These are phyloP conservation scores for Vulpes vulpes DNA, from an alignment of 2,113 vertebrate genomes.

Conservation along the genomic window DNA sequence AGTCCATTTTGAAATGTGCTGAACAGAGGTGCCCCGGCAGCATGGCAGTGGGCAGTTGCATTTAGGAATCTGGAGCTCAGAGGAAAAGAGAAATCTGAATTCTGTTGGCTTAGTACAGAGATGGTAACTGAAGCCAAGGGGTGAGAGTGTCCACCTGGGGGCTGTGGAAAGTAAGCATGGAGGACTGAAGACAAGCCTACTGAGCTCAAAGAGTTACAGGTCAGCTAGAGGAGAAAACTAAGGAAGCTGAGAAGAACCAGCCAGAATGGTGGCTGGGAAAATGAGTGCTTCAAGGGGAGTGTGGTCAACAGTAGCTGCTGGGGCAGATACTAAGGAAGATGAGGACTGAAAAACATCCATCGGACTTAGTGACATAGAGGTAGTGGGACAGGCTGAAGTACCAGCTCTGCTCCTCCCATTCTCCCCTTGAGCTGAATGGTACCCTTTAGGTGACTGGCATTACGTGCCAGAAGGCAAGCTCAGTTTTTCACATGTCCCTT, in stretches of 20 bases:
- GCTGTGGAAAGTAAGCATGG: not conserved
- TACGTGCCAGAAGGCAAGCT: not conserved
- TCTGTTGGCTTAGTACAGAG: not conserved
- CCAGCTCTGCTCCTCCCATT: not conserved
- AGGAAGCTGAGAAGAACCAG: not conserved
- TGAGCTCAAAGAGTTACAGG: not conserved
- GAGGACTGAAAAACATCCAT: not conserved
- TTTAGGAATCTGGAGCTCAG: not conserved
- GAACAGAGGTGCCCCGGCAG: not conserved
- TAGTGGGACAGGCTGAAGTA: not conserved
- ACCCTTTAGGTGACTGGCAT: not conserved
- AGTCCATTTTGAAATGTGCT: not conserved
- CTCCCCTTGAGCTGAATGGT: not conserved
- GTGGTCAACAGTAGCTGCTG: not conserved
- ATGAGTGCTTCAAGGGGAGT: not conserved
- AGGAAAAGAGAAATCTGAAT: not conserved
- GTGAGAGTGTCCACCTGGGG: not conserved
- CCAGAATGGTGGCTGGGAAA: not conserved
- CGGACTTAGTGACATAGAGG: not conserved
- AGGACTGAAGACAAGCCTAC: not conserved
- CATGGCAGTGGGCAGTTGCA: not conserved
- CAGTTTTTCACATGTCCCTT: not conserved
- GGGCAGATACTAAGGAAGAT: not conserved
- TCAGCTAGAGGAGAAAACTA: not conserved
- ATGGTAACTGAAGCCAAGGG: not conserved